Conservation (phyloP, 2,113 vertebrate species). For the Genyomyrus donnyi region DNA sequence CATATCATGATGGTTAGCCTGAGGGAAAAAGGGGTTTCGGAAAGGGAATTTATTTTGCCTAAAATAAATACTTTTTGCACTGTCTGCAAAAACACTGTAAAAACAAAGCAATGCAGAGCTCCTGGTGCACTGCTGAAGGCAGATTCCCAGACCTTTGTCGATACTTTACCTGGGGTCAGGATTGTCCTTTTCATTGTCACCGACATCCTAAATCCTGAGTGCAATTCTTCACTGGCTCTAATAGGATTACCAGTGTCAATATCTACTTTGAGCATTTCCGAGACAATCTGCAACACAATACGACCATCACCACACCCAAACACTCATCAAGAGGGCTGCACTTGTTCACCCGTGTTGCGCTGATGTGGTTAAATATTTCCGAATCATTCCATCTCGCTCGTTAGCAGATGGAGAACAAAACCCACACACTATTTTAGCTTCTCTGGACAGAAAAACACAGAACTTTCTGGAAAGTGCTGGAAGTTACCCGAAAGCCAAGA, state of each 20-base stretch:
- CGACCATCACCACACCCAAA: not conserved
- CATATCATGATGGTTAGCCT: not conserved
- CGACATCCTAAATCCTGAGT: constrained; percentile 38
- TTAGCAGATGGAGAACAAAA: not conserved
- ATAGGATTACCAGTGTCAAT: constrained; percentile 45
- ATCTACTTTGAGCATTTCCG: constrained; percentile 14
- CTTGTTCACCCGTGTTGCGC: not conserved
- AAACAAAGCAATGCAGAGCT: not conserved
- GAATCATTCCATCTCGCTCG: not conserved
- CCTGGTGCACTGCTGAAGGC: not conserved
- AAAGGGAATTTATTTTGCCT: constrained; percentile 4
- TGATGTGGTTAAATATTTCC: constrained; percentile 9
- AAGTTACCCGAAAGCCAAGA: not conserved
- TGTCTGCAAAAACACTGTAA: not conserved
- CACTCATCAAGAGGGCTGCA: not conserved
- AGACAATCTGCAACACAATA: constrained; percentile 7
- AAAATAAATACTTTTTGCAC: not conserved
- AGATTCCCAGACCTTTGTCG: not conserved
- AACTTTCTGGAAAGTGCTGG: not conserved
- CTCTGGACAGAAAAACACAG: not conserved
- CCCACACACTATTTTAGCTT: not conserved
- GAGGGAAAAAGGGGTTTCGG: not conserved
- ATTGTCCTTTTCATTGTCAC: constrained; percentile 40
- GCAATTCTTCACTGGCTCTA: constrained; percentile 29
- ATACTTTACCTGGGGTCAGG: constrained; percentile 24